phyloP scores from a whole-genome alignment of 2,888 invertebrate species.

The Agrochola lota region DNA sequence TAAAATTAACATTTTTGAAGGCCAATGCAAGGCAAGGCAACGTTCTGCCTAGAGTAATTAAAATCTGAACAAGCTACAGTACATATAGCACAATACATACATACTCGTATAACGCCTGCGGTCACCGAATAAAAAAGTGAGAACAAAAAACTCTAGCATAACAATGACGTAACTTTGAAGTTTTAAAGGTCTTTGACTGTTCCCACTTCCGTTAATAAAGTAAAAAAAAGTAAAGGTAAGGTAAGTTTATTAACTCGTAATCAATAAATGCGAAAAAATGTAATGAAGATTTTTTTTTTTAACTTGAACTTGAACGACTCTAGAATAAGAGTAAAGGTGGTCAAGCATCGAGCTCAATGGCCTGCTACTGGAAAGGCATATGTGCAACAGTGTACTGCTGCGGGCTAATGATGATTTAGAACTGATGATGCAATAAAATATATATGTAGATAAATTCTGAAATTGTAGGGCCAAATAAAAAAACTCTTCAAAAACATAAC shows the following conservation, averaged over 20 bases:
- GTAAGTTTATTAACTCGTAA: constrained; percentile 21
- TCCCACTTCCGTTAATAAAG: constrained; percentile 31
- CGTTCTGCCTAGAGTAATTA: neutral
- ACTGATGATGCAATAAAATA: neutral
- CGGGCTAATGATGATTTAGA: neutral
- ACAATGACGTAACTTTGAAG: constrained; percentile 23
- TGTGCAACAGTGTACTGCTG: neutral
- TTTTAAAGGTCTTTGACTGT: constrained; percentile 39
- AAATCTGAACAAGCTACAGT: neutral
- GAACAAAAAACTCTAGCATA: constrained; percentile 6
- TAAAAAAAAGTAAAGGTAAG: too few relatives aligned
- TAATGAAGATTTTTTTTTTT: too few relatives aligned
- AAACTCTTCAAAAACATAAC: neutral
- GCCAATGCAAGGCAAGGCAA: neutral
- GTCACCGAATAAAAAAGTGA: constrained; percentile 25
- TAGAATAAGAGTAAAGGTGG: neutral
- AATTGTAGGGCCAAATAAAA: neutral
- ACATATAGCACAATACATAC: neutral
- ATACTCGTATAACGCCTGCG: neutral
- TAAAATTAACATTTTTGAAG: neutral
- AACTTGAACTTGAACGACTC: too few relatives aligned
- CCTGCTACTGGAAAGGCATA: neutral
- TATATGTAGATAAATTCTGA: neutral
- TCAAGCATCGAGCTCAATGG: neutral
- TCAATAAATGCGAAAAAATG: neutral